Base-by-base conservation (phyloP, 2,113 vertebrate genomes). In the Esox niger region DNA sequence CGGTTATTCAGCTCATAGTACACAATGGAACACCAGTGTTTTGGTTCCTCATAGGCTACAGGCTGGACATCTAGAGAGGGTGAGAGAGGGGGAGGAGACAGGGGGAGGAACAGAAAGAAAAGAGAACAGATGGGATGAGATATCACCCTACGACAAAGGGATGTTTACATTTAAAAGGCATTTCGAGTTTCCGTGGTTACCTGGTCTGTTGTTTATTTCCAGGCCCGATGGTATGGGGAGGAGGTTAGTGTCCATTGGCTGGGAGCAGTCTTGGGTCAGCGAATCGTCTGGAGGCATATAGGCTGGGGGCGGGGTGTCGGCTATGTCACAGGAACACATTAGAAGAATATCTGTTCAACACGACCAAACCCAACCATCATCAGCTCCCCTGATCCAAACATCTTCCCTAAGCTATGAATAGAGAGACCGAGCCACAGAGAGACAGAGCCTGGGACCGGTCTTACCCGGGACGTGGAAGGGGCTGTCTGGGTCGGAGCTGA, bases 1-100 rank as follows among this genome's bases (percentile, higher is more conserved):
- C 93, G 91, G 58, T 94, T 94, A 73, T 94, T 94, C 79, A 94
- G 91, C 89, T 94, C 93, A 1, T 94, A 94, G 86, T 94, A 94
- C 70, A 94, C 93, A 60, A 94, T 94, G 46, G 92, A 94, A 82
- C 93, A 94, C 93, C 93, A 94, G 80, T 94, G 92, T 86, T 92
- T 93, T 0, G 93, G 93, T 71, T 94, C 93, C 62, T 94, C 93
- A 0, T 94, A 94, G 55, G 93, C 92, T 6, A 94, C 93, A 0
- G 92, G 91, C 68, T 94, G 93, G 25, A 94, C 91, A 78, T 94
- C 93, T 94, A 79, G 1, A 78, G 82, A 72, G 68, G 7, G 84
- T 62, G 75, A 55, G 27, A 43, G 33, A 11, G n/a, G 15, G 29
- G 7, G 8, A 23, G 17, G 21, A 59, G 29, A 59, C 13, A 29